Percentiles rank a stretch among this genome's conserved stretches.
Conservation (phyloP, 2,113 vertebrate genomes). For the Pterocles burchelli region DNA sequence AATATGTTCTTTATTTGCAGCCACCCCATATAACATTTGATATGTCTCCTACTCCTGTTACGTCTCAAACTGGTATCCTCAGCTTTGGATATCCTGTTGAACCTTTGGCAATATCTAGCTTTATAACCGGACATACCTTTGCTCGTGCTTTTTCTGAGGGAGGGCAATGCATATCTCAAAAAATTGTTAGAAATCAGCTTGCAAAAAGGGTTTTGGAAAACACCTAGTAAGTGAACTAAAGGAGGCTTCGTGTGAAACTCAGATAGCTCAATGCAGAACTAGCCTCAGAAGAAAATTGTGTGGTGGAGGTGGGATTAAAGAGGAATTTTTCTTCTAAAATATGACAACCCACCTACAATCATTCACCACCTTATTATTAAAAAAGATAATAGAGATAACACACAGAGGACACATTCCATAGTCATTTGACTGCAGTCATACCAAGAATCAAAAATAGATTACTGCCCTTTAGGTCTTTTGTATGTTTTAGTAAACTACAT, state of each 20-base stretch:
- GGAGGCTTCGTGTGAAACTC: neutral
- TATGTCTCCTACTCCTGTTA: neutral
- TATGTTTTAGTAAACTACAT: neutral
- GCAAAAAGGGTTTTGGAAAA: neutral
- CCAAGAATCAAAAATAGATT: slow-evolving; percentile 44
- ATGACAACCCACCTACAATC: slow-evolving; percentile 57
- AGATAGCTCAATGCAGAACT: neutral
- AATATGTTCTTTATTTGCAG: slow-evolving; percentile 6
- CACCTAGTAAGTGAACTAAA: neutral
- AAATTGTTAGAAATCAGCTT: neutral
- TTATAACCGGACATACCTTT: slow-evolving; percentile 5
- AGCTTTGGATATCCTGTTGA: neutral
- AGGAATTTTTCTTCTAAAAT: slow-evolving; percentile 44
- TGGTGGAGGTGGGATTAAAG: slow-evolving; percentile 45
- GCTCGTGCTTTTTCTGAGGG: neutral
- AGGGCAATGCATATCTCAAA: neutral
- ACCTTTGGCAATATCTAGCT: neutral
- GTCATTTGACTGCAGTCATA: slow-evolving; percentile 36
- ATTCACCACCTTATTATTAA: slow-evolving; percentile 61
- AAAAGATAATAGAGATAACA: slow-evolving; percentile 36
- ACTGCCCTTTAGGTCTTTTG: slow-evolving; percentile 16
- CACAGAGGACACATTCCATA: neutral
- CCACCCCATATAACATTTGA: neutral
- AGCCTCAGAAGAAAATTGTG: slow-evolving; percentile 49
- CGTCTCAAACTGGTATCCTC: neutral